Evolutionary conservation across 2,888 invertebrate genomes (phyloP), one percentile per base, ranked within the genome.

Genomic region (Neria commutata): DNA sequence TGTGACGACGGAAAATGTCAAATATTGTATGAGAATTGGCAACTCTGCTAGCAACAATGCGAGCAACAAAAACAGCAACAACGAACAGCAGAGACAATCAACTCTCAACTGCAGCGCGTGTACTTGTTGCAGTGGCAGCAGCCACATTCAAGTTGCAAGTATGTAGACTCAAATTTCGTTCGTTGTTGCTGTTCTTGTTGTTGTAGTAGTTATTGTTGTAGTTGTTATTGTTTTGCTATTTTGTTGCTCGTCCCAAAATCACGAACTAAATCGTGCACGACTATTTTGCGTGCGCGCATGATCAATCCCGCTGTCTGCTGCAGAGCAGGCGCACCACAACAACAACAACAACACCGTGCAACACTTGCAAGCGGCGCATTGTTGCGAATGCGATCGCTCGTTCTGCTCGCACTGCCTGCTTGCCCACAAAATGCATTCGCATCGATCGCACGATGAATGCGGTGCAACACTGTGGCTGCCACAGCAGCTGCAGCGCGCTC

Each of bases 231-330:
- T 74, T 76, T 74, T 69, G 75, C 71, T 71, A 72, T 72, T 74
- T 76, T 74, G 75, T 75, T 76, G 75, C n/a, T n/a, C n/a, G n/a
- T 56, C 77, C 72, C 70, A 75, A 77, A 80, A 79, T 79, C 79
- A 79, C 79, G 79, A 79, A 79, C 72, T 77, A 76, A 77, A 78
- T 79, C 79, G 80, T 78, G 80, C 79, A 79, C 79, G 79, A 79
- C 79, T 79, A 78, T 80, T 79, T 78, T 79, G 80, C 79, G 79
- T 79, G 79, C 64, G 74, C 69, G 74, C 79, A 79, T 80, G 79
- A 79, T 78, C 78, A 73, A 77, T 70, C 70, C 72, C 63, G 68
- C 66, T 25, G 47, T 34, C 48, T n/a, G n/a, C n/a, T n/a, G 49
- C 49, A 14, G 24, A n/a, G 23, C 37, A 52, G n/a, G 49, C 29